Evolutionary conservation across 2,888 invertebrate genomes (phyloP).

Genomic region (Andrena trimmerana): DNA sequence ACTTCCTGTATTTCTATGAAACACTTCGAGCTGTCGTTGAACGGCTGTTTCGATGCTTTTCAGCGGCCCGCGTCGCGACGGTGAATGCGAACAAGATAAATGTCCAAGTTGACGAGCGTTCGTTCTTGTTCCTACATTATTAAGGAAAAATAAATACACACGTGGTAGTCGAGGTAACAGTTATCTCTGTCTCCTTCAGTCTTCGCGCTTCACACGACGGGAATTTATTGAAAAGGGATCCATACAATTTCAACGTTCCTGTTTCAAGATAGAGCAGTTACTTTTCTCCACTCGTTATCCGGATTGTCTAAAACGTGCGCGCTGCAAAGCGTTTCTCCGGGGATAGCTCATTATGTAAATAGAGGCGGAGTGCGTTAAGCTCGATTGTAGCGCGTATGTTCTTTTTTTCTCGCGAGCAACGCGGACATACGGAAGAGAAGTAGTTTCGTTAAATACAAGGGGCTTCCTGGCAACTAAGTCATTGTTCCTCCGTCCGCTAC

Average conservation of each 20-base stretch:
- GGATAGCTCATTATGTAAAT: slow-evolving; percentile 26
- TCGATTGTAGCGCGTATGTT: slow-evolving; percentile 2
- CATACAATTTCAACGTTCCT: slow-evolving; percentile 8
- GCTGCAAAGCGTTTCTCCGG: slow-evolving; percentile 21
- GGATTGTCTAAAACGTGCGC: slow-evolving; percentile 11
- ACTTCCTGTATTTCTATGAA: background rate
- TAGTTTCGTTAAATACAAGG: background rate
- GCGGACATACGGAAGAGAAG: background rate
- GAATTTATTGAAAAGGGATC: background rate
- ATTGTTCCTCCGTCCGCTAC: slow-evolving; percentile 13
- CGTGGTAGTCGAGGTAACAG: no score
- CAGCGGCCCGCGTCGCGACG: background rate
- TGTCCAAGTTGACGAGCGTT: no score
- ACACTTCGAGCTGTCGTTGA: background rate
- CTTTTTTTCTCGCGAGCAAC: background rate
- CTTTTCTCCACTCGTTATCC: slow-evolving; percentile 5
- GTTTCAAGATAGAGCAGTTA: background rate
- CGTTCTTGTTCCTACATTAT: no score
- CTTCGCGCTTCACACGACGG: background rate
- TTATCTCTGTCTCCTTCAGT: background rate
- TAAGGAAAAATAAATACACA: no score
- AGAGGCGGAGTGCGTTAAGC: slow-evolving; percentile 14
- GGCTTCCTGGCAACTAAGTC: slow-evolving; percentile 16
- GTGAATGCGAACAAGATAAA: background rate
- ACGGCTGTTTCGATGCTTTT: background rate